Conservation (phyloP, 2,797 vertebrate genomes). For the Scomberomorus guttatus region DNA sequence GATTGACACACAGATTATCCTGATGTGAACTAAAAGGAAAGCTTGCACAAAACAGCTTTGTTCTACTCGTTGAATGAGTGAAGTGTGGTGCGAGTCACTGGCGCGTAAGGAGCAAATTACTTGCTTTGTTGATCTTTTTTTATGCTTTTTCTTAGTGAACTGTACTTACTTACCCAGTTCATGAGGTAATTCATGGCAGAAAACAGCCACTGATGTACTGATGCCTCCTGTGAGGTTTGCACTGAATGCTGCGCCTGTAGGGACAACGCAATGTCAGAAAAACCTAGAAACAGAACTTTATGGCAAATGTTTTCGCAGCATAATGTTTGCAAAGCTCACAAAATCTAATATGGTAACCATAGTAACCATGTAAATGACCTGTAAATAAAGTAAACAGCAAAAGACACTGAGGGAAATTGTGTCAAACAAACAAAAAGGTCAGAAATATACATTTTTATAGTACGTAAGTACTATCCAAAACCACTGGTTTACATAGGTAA, state of each 20-base stretch:
- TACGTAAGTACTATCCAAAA: too few relatives aligned
- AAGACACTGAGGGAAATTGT: too few relatives aligned
- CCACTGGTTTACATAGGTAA: too few relatives aligned
- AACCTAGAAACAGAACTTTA: background rate
- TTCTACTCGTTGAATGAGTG: conserved; percentile 14
- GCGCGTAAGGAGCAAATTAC: background rate
- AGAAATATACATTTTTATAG: too few relatives aligned
- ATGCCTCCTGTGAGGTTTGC: conserved; percentile 95
- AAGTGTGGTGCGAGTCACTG: background rate
- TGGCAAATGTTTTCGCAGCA: too few relatives aligned
- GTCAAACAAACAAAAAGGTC: too few relatives aligned
- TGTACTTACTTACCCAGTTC: conserved; percentile 92
- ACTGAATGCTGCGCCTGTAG: conserved; percentile 95
- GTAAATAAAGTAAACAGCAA: too few relatives aligned
- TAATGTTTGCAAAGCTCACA: too few relatives aligned
- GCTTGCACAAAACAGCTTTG: conserved; percentile 20
- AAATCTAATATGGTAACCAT: background rate
- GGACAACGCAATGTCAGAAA: conserved; percentile 19
- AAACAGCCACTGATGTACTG: conserved; percentile 98
- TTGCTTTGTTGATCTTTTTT: conserved; percentile 11
- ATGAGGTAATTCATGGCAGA: conserved; percentile 98
- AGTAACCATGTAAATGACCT: background rate
- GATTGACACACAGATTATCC: conserved; percentile 6
- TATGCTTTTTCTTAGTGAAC: background rate
- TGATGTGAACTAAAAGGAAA: background rate